Conservation (phyloP, 2,888 invertebrate species). For the Seladonia tumulorum region DNA sequence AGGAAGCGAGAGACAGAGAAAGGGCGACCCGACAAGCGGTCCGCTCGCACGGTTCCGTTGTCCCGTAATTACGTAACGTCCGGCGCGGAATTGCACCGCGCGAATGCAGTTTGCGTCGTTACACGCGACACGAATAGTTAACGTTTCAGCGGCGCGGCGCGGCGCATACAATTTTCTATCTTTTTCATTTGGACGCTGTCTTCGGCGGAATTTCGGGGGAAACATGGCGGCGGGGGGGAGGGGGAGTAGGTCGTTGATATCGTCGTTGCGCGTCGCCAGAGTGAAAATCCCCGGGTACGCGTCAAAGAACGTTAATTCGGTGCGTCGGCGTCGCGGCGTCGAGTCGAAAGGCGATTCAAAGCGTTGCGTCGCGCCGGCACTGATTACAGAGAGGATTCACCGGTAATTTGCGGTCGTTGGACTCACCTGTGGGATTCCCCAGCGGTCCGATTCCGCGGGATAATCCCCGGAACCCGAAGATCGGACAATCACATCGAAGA, state of each 20-base stretch:
- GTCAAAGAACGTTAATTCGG: slow-evolving; percentile 46
- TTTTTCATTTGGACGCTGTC: not conserved
- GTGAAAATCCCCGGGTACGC: not conserved
- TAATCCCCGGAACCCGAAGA: not conserved
- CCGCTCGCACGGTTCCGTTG: slow-evolving; percentile 40
- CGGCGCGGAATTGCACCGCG: slow-evolving; percentile 43
- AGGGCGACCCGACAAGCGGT: not conserved
- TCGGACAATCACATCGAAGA: not conserved
- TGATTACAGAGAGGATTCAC: slow-evolving; percentile 63
- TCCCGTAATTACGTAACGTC: slow-evolving; percentile 59
- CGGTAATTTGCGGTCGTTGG: slow-evolving; percentile 51
- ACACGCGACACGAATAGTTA: slow-evolving; percentile 36
- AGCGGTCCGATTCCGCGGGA: slow-evolving; percentile 35
- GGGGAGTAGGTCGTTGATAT: not conserved
- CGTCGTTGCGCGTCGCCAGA: not conserved
- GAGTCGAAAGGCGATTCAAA: slow-evolving; percentile 46
- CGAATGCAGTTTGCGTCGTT: slow-evolving; percentile 33
- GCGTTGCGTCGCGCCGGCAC: slow-evolving; percentile 40
- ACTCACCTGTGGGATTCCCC: slow-evolving; percentile 47
- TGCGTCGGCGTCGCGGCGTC: slow-evolving; percentile 28
- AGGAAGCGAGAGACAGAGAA: not conserved
- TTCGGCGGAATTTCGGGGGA: not conserved
- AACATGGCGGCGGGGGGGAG: not conserved
- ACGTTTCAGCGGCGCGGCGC: slow-evolving; percentile 16
- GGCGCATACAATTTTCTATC: not conserved